Evolutionary conservation across 1,140 invertebrate species (phyloP).

Genomic region (Nomia melanderi): DNA sequence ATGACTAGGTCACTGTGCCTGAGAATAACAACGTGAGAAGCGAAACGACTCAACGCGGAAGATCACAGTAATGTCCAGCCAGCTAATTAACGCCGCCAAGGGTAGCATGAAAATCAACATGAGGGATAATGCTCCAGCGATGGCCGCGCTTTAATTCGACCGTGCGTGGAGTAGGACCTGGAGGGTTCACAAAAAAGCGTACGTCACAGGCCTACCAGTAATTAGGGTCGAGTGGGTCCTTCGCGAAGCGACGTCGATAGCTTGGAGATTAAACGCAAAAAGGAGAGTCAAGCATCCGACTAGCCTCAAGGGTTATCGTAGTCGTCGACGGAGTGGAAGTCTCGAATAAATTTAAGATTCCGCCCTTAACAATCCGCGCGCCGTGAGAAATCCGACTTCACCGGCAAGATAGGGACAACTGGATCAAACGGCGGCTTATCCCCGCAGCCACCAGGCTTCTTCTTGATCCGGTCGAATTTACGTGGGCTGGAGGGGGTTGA

Average conservation of each 20-base stretch:
- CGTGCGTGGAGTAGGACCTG: background rate
- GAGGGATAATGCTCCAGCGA: background rate
- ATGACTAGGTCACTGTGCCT: background rate
- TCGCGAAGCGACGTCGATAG: background rate
- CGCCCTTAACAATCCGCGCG: background rate
- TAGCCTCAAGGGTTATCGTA: slow-evolving; percentile 3
- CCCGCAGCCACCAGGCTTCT: background rate
- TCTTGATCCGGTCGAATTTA: background rate
- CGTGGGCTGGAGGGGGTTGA: background rate
- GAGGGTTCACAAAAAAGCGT: background rate
- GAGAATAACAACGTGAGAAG: background rate
- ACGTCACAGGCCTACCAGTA: background rate
- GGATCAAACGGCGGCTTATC: background rate
- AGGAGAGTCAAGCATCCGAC: background rate
- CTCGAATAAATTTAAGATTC: slow-evolving; percentile 2
- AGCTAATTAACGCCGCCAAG: slow-evolving; percentile 9
- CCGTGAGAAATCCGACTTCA: too few relatives aligned
- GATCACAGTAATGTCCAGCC: background rate
- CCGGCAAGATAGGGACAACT: background rate
- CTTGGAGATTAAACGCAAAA: slow-evolving; percentile 20
- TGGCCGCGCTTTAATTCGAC: background rate
- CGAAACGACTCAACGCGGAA: too few relatives aligned
- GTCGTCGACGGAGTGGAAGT: background rate
- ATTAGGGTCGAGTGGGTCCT: slow-evolving; percentile 32
- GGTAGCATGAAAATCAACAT: background rate